These are phyloP conservation scores for Dicrostonyx torquatus DNA, from an alignment of 2,797 vertebrate species.

Conservation along the genomic window DNA sequence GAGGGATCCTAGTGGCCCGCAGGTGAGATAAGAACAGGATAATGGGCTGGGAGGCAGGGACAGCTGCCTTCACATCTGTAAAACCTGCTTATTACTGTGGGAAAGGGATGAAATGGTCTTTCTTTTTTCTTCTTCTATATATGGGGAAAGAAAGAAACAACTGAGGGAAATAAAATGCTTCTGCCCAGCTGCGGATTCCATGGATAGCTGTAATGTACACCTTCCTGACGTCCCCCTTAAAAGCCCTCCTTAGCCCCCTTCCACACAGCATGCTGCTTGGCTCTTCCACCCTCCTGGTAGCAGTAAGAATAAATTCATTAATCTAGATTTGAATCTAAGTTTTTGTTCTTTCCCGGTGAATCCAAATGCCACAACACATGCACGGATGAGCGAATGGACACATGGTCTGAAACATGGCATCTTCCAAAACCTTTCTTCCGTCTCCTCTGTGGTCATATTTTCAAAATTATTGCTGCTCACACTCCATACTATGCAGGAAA, in stretches of 20 bases:
- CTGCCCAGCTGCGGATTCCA: not conserved
- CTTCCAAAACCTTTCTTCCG: not conserved
- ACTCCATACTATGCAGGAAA: not conserved
- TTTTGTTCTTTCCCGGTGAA: not conserved
- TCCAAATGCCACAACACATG: not conserved
- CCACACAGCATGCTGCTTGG: not conserved
- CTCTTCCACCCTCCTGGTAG: not conserved
- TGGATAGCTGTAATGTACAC: not conserved
- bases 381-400: not conserved
- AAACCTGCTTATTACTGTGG: not conserved
- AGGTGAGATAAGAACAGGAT: not conserved
- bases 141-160: not conserved
- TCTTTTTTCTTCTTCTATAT: too few relatives aligned
- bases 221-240: not conserved
- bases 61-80: not conserved
- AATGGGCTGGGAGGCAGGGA: not conserved
- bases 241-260: not conserved
- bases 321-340: not conserved
- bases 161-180: not conserved
- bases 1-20: not conserved
- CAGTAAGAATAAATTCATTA: not conserved
- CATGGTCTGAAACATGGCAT: not conserved
- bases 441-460: not conserved
- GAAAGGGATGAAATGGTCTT: not conserved
- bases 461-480: not conserved